phyloP scores from a whole-genome alignment of 1,140 invertebrate genomes.

The Octopus bimaculoides region DNA sequence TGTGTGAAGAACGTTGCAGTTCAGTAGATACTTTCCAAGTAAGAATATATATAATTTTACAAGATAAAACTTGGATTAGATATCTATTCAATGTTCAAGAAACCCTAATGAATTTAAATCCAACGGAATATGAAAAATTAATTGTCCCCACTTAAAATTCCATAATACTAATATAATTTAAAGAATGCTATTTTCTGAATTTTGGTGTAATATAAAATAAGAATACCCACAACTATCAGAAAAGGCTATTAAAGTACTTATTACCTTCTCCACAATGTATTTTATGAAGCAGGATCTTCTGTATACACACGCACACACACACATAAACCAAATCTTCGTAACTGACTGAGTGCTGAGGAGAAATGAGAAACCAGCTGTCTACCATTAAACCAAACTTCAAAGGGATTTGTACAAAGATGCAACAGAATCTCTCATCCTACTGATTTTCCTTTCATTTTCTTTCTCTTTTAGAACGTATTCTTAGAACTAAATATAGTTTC shows the following conservation, averaged over 20 bases:
- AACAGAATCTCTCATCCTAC: not conserved
- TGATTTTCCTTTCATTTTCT: conserved; percentile 5
- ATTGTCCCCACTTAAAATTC: not conserved
- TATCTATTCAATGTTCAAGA: not conserved
- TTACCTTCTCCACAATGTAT: not conserved
- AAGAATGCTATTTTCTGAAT: not conserved
- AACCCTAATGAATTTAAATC: not conserved
- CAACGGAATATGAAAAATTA: conserved; percentile 4
- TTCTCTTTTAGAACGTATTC: not conserved
- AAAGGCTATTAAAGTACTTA: not conserved
- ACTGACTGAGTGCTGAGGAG: conserved; percentile 1
- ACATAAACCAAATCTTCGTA: not conserved
- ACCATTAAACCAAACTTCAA: conserved; percentile 7
- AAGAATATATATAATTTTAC: not conserved
- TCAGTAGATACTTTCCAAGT: conserved; percentile 7
- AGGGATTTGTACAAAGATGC: not conserved
- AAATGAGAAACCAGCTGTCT: conserved; percentile 2
- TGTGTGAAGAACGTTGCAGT: not conserved
- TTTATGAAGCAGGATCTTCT: conserved; percentile 1
- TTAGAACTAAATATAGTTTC: conserved; percentile 2
- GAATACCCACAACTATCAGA: not conserved
- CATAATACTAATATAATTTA: not conserved
- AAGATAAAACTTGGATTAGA: not conserved
- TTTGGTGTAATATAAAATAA: not conserved
- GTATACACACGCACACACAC: not conserved